phyloP scores from a whole-genome alignment of 2,797 vertebrate genomes.

The Sebastes vulpes region DNA sequence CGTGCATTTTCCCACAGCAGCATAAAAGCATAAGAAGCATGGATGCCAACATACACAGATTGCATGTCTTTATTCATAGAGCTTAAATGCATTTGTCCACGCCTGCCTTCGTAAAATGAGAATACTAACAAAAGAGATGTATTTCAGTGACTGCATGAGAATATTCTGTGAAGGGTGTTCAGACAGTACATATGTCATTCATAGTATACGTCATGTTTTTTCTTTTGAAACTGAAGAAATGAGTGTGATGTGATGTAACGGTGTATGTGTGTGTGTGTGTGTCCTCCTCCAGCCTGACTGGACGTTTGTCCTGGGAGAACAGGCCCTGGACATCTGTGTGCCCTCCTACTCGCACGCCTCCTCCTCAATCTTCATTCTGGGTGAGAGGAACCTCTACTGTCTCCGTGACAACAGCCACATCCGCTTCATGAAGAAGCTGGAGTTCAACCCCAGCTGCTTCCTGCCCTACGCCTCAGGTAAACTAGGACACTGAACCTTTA shows the following conservation, averaged over 20 bases:
- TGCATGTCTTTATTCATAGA: background rate
- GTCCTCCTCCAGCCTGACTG: constrained; percentile 91
- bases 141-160: background rate
- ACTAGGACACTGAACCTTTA: background rate
- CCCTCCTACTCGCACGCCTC: constrained; percentile 88
- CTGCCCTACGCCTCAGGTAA: constrained; percentile 95
- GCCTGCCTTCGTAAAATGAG: background rate
- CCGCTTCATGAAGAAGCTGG: constrained; percentile 98
- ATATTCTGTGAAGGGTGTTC: background rate
- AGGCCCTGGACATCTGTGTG: constrained; percentile 91
- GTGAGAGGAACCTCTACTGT: constrained; percentile 95
- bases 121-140: background rate
- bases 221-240: background rate
- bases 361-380: constrained; percentile 92
- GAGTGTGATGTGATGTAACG: background rate
- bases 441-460: constrained; percentile 95
- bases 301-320: constrained; percentile 94
- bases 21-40: background rate
- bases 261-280: background rate
- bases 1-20: background rate
- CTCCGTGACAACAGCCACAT: constrained; percentile 96
- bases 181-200: background rate
- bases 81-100: background rate
- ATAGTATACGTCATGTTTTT: background rate
- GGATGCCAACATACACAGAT: background rate